Evolutionary conservation across 2,888 invertebrate genomes (phyloP).

Genomic region (Mellilla xanthometata): DNA sequence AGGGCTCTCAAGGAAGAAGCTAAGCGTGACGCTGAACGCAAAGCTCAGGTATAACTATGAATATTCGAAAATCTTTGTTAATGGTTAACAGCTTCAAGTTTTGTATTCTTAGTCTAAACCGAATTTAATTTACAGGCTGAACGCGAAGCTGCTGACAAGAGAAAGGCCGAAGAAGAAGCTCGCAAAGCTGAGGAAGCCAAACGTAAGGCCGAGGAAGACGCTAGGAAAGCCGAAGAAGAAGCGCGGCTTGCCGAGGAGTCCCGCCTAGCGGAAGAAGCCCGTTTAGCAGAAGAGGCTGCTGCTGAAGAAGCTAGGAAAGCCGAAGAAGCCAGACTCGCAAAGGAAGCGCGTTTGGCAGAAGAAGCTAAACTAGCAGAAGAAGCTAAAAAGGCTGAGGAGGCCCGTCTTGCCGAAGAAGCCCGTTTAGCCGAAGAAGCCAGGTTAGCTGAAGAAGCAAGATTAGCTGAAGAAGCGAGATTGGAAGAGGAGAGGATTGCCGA

Average conservation of each 20-base stretch:
- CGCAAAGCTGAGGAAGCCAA: slow-evolving; percentile 76
- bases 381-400: slow-evolving; percentile 70
- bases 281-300: slow-evolving; percentile 58
- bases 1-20: slow-evolving; percentile 79
- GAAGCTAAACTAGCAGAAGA: slow-evolving; percentile 68
- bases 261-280: slow-evolving; percentile 66
- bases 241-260: slow-evolving; percentile 71
- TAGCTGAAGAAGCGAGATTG: slow-evolving; percentile 53
- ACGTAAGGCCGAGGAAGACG: slow-evolving; percentile 75
- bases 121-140: slow-evolving; percentile 46
- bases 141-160: slow-evolving; percentile 71
- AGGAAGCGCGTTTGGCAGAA: slow-evolving; percentile 63
- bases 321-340: slow-evolving; percentile 64
- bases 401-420: slow-evolving; percentile 72
- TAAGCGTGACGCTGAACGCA: slow-evolving; percentile 73
- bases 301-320: slow-evolving; percentile 60
- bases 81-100: no score
- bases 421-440: slow-evolving; percentile 68
- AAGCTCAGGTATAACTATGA: slow-evolving; percentile 65
- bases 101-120: background rate
- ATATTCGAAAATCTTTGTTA: no score
- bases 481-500: slow-evolving; percentile 69
- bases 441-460: slow-evolving; percentile 54
- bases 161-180: slow-evolving; percentile 81
- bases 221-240: slow-evolving; percentile 74